phyloP scores from a whole-genome alignment of 2,888 invertebrate species.

The Eupithecia dodoneata region DNA sequence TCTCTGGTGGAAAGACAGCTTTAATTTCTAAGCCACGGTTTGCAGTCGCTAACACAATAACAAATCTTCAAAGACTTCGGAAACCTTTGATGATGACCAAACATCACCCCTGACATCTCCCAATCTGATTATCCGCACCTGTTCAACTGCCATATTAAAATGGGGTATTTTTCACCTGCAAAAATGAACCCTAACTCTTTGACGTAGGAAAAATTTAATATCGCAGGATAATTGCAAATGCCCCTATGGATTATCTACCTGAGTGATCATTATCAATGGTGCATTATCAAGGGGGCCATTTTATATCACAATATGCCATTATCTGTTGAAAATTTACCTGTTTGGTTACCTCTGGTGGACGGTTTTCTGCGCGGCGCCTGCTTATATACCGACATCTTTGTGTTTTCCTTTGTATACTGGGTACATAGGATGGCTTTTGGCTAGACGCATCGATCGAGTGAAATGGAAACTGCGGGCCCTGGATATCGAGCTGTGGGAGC shows the following conservation, averaged over 20 bases:
- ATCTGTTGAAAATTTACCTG: conserved; percentile 56
- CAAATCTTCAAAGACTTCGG: conserved; percentile 46
- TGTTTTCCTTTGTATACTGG: conserved; percentile 35
- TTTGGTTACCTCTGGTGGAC: conserved; percentile 70
- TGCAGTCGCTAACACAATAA: conserved; percentile 31
- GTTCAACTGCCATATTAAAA: conserved; percentile 67
- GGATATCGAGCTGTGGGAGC: neutral
- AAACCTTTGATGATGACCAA: conserved; percentile 62
- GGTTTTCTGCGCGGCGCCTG: conserved; percentile 57
- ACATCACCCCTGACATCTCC: conserved; percentile 63
- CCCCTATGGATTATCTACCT: conserved; percentile 79
- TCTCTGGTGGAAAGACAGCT: conserved; percentile 1
- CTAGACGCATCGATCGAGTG: conserved; percentile 43
- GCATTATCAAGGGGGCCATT: conserved; percentile 51
- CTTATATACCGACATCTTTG: conserved; percentile 41
- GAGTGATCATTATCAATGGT: conserved; percentile 65
- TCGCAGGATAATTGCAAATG: conserved; percentile 69
- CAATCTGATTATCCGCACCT: conserved; percentile 75
- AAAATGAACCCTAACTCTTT: conserved; percentile 42
- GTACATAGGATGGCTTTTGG: conserved; percentile 29
- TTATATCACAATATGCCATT: conserved; percentile 23
- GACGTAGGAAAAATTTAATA: conserved; percentile 55
- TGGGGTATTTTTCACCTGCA: conserved; percentile 44
- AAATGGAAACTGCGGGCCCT: conserved; percentile 17
- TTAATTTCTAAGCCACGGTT: conserved; percentile 17